These are phyloP conservation scores for Psephotus haematonotus DNA, from an alignment of 2,113 vertebrate species.

Conservation along the genomic window DNA sequence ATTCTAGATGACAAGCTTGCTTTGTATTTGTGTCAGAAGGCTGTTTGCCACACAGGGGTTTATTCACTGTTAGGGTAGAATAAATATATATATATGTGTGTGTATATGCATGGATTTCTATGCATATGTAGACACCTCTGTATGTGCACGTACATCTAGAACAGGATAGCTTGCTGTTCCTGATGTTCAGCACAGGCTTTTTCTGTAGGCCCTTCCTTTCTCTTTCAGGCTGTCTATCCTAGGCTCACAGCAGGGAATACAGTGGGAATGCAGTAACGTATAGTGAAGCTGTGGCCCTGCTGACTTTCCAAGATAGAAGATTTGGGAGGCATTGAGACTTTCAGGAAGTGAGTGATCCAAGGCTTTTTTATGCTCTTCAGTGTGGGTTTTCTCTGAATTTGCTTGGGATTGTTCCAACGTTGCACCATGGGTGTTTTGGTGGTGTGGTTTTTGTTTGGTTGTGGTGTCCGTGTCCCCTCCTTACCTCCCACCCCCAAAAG, in stretches of 20 bases:
- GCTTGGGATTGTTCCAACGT: neutral
- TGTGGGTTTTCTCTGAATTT: neutral
- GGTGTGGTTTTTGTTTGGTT: neutral
- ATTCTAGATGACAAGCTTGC: neutral
- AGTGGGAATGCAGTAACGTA: neutral
- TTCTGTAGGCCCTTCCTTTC: neutral
- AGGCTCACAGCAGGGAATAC: neutral
- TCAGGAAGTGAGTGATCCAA: neutral
- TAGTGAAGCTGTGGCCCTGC: neutral
- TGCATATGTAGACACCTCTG: neutral
- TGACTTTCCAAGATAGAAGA: neutral
- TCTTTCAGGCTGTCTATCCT: neutral
- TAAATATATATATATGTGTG: neutral
- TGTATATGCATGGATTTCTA: neutral
- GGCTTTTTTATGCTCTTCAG: neutral
- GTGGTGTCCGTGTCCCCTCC: neutral
- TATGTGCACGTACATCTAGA: neutral
- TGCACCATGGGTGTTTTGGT: neutral
- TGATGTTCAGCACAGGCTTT: neutral
- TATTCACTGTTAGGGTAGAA: neutral
- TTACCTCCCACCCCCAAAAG: neutral
- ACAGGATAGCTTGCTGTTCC: neutral
- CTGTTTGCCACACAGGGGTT: neutral
- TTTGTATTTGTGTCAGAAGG: neutral
- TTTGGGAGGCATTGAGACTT: neutral